Conservation (phyloP, 2,888 invertebrate genomes). For the Drosophila longiperda region DNA sequence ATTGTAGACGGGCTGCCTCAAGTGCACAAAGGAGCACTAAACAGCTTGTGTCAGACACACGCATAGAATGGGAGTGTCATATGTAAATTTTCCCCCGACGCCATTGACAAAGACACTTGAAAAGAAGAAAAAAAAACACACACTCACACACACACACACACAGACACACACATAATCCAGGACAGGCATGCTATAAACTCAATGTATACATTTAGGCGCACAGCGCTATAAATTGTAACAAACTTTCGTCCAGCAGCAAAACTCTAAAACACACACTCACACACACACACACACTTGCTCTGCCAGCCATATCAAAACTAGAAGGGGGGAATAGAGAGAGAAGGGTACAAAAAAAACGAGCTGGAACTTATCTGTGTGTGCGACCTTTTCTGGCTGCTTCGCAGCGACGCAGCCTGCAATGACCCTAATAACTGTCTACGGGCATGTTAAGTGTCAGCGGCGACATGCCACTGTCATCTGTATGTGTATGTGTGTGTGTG, state of each 20-base stretch:
- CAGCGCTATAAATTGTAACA: conserved; percentile 70
- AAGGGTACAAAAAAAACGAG: conserved; percentile 11
- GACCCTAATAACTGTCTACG: conserved; percentile 82
- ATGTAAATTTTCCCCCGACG: conserved; percentile 79
- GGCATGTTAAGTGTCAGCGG: conserved; percentile 80
- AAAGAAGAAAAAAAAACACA: conserved; percentile 22
- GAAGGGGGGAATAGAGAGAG: conserved; percentile 14
- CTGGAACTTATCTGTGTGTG: conserved; percentile 52
- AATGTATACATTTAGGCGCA: conserved; percentile 77
- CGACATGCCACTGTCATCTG: conserved; percentile 78
- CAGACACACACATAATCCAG: conserved; percentile 30
- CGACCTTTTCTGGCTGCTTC: conserved; percentile 37
- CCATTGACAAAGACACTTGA: conserved; percentile 79
- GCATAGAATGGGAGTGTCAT: conserved; percentile 67
- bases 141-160: not conserved
- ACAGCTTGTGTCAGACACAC: conserved; percentile 60
- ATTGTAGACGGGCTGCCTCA: conserved; percentile 60
- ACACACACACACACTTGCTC: conserved; percentile 2
- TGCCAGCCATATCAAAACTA: conserved; percentile 35
- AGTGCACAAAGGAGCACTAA: conserved; percentile 76
- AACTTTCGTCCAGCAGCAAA: conserved; percentile 65
- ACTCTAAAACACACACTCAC: conserved; percentile 65
- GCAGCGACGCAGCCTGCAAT: conserved; percentile 65
- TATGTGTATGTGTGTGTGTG: conserved; percentile 25
- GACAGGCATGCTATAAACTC: conserved; percentile 68